A percentile compares a stretch with the other conserved stretches of the same genome.
phyloP scores from a whole-genome alignment of 2,113 vertebrate species.

The Apeltes quadracus region DNA sequence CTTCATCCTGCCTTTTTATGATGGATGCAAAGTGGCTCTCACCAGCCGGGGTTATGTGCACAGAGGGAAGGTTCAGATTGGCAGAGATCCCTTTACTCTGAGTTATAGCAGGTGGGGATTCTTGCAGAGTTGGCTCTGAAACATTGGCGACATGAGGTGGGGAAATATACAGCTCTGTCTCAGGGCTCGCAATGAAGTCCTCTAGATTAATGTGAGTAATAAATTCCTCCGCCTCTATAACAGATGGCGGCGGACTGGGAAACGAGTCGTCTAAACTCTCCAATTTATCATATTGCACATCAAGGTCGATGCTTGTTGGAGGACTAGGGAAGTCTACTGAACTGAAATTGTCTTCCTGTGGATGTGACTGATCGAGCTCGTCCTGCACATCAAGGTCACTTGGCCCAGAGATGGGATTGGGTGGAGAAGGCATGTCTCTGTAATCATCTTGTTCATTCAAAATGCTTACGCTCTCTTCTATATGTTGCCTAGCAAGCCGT shows the following conservation, averaged over 20 bases:
- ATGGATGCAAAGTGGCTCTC: constrained; percentile 46
- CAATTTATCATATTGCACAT: constrained; percentile 76
- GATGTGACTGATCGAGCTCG: constrained; percentile 43
- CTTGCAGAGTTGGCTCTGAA: constrained; percentile 20
- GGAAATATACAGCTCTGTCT: constrained; percentile 51
- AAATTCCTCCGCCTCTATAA: constrained; percentile 70
- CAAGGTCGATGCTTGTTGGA: constrained; percentile 75
- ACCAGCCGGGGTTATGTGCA: constrained; percentile 60
- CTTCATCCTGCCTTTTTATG: constrained; percentile 53
- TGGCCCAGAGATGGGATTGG: constrained; percentile 44
- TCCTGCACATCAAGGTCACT: constrained; percentile 49
- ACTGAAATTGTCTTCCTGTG: constrained; percentile 73
- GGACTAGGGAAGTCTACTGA: constrained; percentile 79
- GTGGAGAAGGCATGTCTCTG: constrained; percentile 30
- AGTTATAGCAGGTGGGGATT: constrained; percentile 50
- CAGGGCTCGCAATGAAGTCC: constrained; percentile 59
- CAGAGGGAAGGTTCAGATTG: constrained; percentile 64
- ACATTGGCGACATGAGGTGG: constrained; percentile 38
- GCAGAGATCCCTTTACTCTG: constrained; percentile 75
- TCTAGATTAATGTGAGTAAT: constrained; percentile 68
- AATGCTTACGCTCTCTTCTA: constrained; percentile 35
- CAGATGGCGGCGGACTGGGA: constrained; percentile 75
- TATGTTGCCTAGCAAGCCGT: neutral
- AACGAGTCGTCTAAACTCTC: constrained; percentile 78
- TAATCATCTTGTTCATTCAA: constrained; percentile 41